Base-by-base conservation (phyloP, 35 echinoderm and acorn worm genomes). In the Heliocidaris tuberculata region DNA sequence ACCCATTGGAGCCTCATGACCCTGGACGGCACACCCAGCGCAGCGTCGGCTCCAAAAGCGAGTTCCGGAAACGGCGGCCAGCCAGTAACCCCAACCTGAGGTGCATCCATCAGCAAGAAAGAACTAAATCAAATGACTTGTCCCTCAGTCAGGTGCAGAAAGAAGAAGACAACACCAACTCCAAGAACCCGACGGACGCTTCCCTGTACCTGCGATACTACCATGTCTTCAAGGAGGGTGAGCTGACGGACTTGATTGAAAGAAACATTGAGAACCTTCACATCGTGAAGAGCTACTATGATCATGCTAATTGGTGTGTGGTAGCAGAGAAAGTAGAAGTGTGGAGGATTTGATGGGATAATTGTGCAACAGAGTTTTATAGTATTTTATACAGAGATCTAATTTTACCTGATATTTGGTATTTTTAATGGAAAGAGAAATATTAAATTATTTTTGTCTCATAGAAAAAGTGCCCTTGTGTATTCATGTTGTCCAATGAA, bases 271-370 rank as follows among this genome's bases (percentile, higher is more conserved):
- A 95, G 31, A 97, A 95, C 70, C 88, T 99, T 16, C 97, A 99
- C 60, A 95, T 99, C 29, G 89, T 99, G 5, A 88, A 95, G 30
- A 95, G 88, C 49, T 99, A 95, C 93, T 97, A 96, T 59, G 98
- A 99, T 47, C 98, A 99, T 96, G 98, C 98, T 24, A 99, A 99
- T 56, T 99, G 98, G 98, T 99, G 98, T 94, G 98, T 99, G 16
- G 96, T 99, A 30, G 98, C 98, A 32, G 98, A 99, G 85, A 99
- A 99, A 65, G 98, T 99, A 24, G 89, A 99, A 48, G 97, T 97
- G 9, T 99, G 98, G 98, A 96, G 93, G n/a, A 97, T 99, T 88
- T 99, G 48, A 93, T 48, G 47, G 89, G 48, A 89, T 9, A 47
- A 47, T 5, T 19, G 47, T 89, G 31, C 87, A 32, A 89, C 87